Evolutionary conservation across 2,113 vertebrate species (phyloP).

Genomic region (Xenopus laevis): DNA sequence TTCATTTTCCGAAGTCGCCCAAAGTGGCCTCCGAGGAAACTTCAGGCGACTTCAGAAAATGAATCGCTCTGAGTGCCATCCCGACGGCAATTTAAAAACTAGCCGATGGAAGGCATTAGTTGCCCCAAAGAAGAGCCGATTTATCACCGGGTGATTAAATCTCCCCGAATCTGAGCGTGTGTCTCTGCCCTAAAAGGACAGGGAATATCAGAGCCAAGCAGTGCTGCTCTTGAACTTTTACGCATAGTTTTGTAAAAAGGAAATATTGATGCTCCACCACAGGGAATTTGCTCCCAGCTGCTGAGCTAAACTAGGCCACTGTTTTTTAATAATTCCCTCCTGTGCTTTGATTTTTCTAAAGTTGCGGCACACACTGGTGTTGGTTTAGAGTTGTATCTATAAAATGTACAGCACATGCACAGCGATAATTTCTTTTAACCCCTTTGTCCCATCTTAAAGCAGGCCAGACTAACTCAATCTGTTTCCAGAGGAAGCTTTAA

Average conservation of each 20-base stretch:
- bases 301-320: background rate
- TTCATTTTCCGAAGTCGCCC: no score
- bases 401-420: background rate
- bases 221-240: background rate
- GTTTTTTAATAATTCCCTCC: background rate
- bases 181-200: no score
- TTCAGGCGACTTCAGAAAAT: no score
- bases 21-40: no score
- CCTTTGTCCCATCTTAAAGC: background rate
- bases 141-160: no score
- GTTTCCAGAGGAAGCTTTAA: background rate
- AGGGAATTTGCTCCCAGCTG: background rate
- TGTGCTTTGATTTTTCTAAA: constrained; percentile 1
- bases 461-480: background rate
- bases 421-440: background rate
- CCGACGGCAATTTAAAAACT: no score
- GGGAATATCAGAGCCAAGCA: background rate
- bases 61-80: no score
- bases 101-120: no score
- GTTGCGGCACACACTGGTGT: background rate
- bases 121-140: no score
- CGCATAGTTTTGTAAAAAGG: background rate
- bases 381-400: background rate
- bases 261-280: background rate
- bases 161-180: no score